Percentiles rank a stretch among this genome's conserved stretches.
Conservation (phyloP, 1,140 invertebrate genomes). For the Brachystomella parvula region DNA sequence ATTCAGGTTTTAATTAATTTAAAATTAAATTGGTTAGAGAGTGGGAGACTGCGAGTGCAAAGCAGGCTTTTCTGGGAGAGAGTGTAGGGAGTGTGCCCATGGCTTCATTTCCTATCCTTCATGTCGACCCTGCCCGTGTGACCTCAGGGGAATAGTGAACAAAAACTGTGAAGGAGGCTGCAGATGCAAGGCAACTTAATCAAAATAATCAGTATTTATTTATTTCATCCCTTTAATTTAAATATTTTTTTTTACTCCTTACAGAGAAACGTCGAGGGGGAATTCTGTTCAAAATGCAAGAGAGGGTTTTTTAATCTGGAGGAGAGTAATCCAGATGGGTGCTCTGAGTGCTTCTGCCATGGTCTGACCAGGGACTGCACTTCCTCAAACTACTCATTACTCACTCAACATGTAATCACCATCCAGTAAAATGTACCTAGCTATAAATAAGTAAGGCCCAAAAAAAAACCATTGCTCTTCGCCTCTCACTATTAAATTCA, state of each 20-base stretch:
- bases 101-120: conserved; percentile 70
- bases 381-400: conserved; percentile 18
- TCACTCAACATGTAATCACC: too few relatives aligned
- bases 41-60: conserved; percentile 72
- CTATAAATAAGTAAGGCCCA: too few relatives aligned
- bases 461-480: too few relatives aligned
- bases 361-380: conserved; percentile 66
- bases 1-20: background rate
- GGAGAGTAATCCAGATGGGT: conserved; percentile 67
- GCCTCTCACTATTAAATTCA: too few relatives aligned
- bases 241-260: conserved; percentile 8
- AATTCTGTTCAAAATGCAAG: conserved; percentile 71
- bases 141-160: conserved; percentile 59
- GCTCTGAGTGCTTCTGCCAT: conserved; percentile 84
- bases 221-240: conserved; percentile 1
- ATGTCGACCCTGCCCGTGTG: conserved; percentile 74
- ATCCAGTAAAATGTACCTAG: too few relatives aligned
- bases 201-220: conserved; percentile 2
- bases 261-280: conserved; percentile 62
- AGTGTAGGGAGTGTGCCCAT: conserved; percentile 74
- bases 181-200: conserved; percentile 62
- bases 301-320: conserved; percentile 74
- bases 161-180: conserved; percentile 72
- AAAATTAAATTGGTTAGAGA: conserved; percentile 40
- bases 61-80: conserved; percentile 67